A percentile compares a stretch with the other conserved stretches of the same genome.
Evolutionary conservation across 1,140 invertebrate genomes (phyloP).

Genomic region (Pseudachorutes palmiensis): DNA sequence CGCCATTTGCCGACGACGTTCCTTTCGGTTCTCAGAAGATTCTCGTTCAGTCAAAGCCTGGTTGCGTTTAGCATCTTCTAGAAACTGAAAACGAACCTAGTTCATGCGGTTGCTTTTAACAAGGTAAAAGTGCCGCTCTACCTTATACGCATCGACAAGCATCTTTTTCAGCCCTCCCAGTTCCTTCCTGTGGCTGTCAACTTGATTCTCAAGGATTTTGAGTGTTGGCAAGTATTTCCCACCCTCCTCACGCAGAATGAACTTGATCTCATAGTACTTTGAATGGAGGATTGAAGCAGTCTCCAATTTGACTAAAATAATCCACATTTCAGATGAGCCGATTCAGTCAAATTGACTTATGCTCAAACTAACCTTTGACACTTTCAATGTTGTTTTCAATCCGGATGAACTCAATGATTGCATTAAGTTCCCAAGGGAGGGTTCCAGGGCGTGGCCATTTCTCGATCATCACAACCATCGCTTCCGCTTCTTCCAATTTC

Average conservation of each 20-base stretch:
- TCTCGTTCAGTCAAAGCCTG: slow-evolving; percentile 25
- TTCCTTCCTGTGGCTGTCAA: slow-evolving; percentile 8
- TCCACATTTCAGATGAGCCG: neutral
- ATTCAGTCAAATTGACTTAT: neutral
- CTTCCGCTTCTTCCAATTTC: slow-evolving; percentile 22
- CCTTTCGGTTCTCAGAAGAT: slow-evolving; percentile 23
- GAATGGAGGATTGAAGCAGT: slow-evolving; percentile 13
- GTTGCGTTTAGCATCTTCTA: slow-evolving; percentile 20
- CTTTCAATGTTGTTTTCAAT: slow-evolving; percentile 23
- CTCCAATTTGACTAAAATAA: slow-evolving; percentile 18
- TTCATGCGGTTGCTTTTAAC: neutral
- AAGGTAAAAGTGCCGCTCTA: slow-evolving; percentile 1
- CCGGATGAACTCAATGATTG: neutral
- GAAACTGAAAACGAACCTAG: slow-evolving; percentile 10
- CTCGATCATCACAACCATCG: slow-evolving; percentile 24
- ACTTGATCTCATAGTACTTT: slow-evolving; percentile 20
- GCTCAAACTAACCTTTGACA: slow-evolving; percentile 15
- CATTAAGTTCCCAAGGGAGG: slow-evolving; percentile 22
- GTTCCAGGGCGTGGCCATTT: slow-evolving; percentile 29
- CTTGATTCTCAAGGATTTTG: slow-evolving; percentile 13
- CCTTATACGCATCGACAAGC: slow-evolving; percentile 16
- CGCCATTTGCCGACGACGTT: slow-evolving; percentile 21
- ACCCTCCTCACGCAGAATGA: slow-evolving; percentile 16
- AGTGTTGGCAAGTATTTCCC: slow-evolving; percentile 19
- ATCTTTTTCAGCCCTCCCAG: slow-evolving; percentile 16